Percentiles rank a stretch among this genome's conserved stretches.
phyloP scores from a whole-genome alignment of 2,888 invertebrate species.

The Pasiphila rectangulata region DNA sequence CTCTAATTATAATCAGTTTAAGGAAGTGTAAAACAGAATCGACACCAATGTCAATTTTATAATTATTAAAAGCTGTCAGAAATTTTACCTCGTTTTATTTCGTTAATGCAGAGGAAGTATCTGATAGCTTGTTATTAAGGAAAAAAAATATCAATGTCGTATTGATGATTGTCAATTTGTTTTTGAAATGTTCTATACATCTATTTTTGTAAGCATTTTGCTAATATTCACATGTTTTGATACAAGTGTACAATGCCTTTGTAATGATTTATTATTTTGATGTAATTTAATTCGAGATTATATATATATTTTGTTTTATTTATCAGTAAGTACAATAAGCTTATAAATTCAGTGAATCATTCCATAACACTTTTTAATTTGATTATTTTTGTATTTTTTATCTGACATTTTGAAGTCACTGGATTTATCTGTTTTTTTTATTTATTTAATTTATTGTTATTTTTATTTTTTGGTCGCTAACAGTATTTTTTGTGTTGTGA shows the following conservation, averaged over 20 bases:
- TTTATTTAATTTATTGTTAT: slow-evolving; percentile 30
- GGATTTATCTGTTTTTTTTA: slow-evolving; percentile 28
- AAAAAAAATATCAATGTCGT: no score
- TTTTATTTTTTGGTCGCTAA: slow-evolving; percentile 38
- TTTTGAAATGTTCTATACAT: slow-evolving; percentile 62
- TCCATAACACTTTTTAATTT: slow-evolving; percentile 10
- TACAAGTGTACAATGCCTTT: slow-evolving; percentile 59
- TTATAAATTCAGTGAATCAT: slow-evolving; percentile 22
- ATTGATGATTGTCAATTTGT: slow-evolving; percentile 27
- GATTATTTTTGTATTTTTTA: not conserved
- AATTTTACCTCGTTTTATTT: no score
- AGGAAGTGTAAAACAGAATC: no score
- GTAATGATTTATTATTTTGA: slow-evolving; percentile 37
- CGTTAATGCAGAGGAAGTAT: no score
- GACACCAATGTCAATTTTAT: no score
- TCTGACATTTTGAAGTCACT: not conserved
- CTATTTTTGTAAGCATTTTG: slow-evolving; percentile 62
- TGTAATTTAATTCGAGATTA: slow-evolving; percentile 3
- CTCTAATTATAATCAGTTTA: no score
- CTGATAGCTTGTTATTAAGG: no score
- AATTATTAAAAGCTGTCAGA: no score
- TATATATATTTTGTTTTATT: slow-evolving; percentile 30
- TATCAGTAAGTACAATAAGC: slow-evolving; percentile 4
- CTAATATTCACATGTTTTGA: slow-evolving; percentile 49
- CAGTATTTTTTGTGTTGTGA: slow-evolving; percentile 48